Percentiles rank a stretch among this genome's conserved stretches.
Evolutionary conservation across 2,113 vertebrate genomes (phyloP).

Genomic region (Leucoraja erinaceus): DNA sequence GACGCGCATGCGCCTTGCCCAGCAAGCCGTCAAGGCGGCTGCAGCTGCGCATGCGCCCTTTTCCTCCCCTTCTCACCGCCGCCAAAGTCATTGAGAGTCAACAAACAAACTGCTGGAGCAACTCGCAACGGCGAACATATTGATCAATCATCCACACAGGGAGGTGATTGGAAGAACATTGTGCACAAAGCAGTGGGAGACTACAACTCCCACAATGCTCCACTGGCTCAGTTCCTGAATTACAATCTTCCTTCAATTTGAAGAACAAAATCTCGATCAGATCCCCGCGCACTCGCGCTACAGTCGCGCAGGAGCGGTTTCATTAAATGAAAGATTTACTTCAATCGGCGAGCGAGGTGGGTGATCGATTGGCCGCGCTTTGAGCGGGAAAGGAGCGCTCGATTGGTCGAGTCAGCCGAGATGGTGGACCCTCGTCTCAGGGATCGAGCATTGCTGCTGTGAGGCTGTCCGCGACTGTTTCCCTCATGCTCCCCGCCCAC

Average conservation of each 20-base stretch:
- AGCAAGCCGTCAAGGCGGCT: too few species aligned
- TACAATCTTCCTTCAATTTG: not conserved
- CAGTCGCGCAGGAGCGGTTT: too few species aligned
- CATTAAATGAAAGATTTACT: not conserved
- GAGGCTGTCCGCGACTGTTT: too few species aligned
- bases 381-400: conserved; percentile 29
- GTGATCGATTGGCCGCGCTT: not conserved
- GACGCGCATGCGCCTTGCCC: too few species aligned
- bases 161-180: too few species aligned
- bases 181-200: not conserved
- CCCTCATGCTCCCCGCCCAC: too few species aligned
- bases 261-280: too few species aligned
- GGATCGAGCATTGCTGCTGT: too few species aligned
- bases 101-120: not conserved
- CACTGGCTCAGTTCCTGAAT: fast-evolving
- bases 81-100: not conserved
- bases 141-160: too few species aligned
- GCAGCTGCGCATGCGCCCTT: not conserved
- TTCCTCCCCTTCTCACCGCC: not conserved
- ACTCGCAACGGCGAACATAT: not conserved
- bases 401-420: conserved; percentile 56
- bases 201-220: conserved; percentile 27
- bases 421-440: too few species aligned
- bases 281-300: not conserved
- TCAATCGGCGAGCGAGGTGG: not conserved